Evolutionary conservation across 2,888 invertebrate genomes (phyloP).

Genomic region (Mesorhabditis belari): DNA sequence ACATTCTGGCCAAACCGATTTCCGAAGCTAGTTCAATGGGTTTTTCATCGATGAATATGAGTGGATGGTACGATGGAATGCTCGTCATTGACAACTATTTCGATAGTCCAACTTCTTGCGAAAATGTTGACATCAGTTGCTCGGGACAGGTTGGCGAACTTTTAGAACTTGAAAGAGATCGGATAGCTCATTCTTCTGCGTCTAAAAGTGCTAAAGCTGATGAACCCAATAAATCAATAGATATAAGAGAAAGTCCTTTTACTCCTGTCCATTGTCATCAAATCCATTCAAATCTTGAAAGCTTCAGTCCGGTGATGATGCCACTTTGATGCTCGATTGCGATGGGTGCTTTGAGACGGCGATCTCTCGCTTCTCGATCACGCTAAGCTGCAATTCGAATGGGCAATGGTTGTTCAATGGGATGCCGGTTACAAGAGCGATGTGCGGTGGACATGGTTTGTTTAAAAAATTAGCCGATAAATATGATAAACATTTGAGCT

Average conservation of each 20-base stretch:
- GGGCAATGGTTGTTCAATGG: neutral
- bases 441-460: neutral
- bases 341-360: neutral
- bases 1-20: neutral
- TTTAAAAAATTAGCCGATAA: neutral
- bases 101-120: neutral
- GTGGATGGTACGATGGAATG: neutral
- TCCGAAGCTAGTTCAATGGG: neutral
- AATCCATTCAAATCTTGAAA: too few relatives aligned
- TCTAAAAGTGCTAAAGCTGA: too few relatives aligned
- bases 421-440: neutral
- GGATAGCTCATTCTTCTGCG: too few relatives aligned
- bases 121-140: neutral
- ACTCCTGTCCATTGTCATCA: too few relatives aligned
- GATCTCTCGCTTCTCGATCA: neutral
- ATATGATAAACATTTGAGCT: too few relatives aligned
- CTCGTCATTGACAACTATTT: neutral
- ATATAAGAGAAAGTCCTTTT: too few relatives aligned
- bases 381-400: neutral
- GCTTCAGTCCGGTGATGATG: neutral
- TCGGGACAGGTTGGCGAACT: neutral
- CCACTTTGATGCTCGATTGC: neutral
- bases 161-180: neutral
- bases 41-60: neutral
- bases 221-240: too few relatives aligned